phyloP scores from a whole-genome alignment of 1,140 invertebrate species.

The Meloidogyne floridensis region DNA sequence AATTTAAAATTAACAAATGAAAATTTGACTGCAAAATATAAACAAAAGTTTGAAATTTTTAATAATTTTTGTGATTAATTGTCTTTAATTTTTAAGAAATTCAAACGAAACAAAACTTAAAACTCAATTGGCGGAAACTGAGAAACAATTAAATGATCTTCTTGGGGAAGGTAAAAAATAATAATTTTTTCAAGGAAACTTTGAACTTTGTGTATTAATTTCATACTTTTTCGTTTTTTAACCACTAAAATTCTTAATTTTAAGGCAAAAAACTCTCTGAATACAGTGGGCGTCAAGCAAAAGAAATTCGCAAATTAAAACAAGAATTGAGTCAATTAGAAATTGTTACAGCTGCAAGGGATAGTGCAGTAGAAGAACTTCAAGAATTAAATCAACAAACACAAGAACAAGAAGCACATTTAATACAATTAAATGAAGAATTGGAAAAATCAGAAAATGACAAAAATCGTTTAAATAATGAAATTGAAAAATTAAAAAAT shows the following conservation, averaged over 20 bases:
- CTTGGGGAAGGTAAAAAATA: slow-evolving; percentile 54
- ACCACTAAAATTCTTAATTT: not conserved
- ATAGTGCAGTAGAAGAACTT: slow-evolving; percentile 40
- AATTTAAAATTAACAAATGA: slow-evolving; percentile 48
- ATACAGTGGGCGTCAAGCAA: slow-evolving; percentile 37
- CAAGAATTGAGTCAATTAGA: slow-evolving; percentile 38
- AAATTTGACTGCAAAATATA: slow-evolving; percentile 46
- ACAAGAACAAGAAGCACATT: slow-evolving; percentile 30
- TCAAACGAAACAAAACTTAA: slow-evolving; percentile 51
- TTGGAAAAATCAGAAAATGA: slow-evolving; percentile 20
- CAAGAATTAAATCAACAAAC: slow-evolving; percentile 35
- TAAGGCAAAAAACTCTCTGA: slow-evolving; percentile 38
- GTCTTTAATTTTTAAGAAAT: slow-evolving; percentile 22
- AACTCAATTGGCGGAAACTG: slow-evolving; percentile 56
- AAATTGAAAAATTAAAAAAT: slow-evolving; percentile 9
- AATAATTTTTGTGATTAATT: not conserved
- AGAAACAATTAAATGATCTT: slow-evolving; percentile 52
- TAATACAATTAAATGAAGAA: slow-evolving; percentile 29
- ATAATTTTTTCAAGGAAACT: not conserved
- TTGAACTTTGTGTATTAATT: not conserved
- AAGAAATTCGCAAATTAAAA: slow-evolving; percentile 43
- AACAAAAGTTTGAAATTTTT: slow-evolving; percentile 38
- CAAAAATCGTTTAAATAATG: slow-evolving; percentile 1
- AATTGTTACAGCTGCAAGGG: slow-evolving; percentile 39
- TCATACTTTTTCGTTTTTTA: not conserved